Base-by-base conservation (phyloP, 1,140 invertebrate genomes). In the Neoseiulus cucumeris region DNA sequence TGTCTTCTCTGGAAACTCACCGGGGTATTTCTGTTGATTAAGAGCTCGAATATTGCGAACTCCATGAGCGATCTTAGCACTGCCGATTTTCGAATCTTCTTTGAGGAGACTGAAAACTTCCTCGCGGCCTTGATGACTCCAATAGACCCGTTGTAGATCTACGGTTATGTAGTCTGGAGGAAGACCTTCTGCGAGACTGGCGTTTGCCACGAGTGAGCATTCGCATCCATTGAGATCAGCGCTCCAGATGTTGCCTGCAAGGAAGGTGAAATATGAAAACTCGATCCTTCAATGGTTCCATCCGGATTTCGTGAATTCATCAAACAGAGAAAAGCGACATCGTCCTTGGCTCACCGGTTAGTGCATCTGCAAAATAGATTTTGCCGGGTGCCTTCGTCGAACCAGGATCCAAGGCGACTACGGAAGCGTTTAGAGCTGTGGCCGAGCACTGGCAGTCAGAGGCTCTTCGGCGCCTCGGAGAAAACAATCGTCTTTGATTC, bases 201-300 rank as follows among this genome's bases (percentile, higher is more conserved):
- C 75, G 67, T 79, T 80, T 1, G 83, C 75, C 0, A 85, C 73
- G 0, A 79, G 67, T 66, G 78, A 77, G 70, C 87, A 89, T 29
- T 74, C 70, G 71, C 86, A 89, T 1, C 83, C 86, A 41, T 80
- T 71, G 66, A 83, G 77, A 72, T 87, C 85, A 0, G 84, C 74
- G 0, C 81, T 78, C 45, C 82, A 76, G 25, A 88, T 80, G 65
- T 82, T 78, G 64, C 77, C 76, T 59, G 33, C 33, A 9, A n/a
- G 33, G 33, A 39, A 39, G 33, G 4, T 39, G n/a, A n/a, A n/a
- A n/a, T n/a, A n/a, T n/a, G n/a, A n/a, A n/a, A n/a, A n/a, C n/a
- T n/a, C n/a, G n/a, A n/a, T n/a, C n/a, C n/a, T n/a, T n/a, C n/a
- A n/a, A n/a, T n/a, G n/a, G n/a, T 9, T 39, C 33, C 33, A 39